Percentiles rank a stretch among this genome's conserved stretches.
Evolutionary conservation across 1,140 invertebrate species (phyloP).

Genomic region (Zaprionus gabonicus): DNA sequence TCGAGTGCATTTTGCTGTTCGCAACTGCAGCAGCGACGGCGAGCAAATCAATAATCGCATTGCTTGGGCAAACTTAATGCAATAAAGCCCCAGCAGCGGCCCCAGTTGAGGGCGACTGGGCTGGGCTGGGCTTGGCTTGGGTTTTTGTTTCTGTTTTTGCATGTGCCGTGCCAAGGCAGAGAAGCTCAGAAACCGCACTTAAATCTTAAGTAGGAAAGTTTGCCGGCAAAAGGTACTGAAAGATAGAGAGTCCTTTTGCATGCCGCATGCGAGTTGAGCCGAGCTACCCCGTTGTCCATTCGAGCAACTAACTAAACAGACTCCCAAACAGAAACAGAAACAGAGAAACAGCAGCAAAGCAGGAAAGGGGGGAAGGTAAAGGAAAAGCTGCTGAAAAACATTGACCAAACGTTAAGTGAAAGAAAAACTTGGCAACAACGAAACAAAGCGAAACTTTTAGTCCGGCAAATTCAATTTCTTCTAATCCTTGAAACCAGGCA

Average conservation of each 20-base stretch:
- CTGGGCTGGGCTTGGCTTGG: not conserved
- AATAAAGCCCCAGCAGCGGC: slow-evolving; percentile 35
- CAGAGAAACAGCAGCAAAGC: slow-evolving; percentile 18
- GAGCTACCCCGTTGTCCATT: slow-evolving; percentile 39
- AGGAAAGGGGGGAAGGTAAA: slow-evolving; percentile 9
- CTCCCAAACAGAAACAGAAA: slow-evolving; percentile 27
- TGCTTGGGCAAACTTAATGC: slow-evolving; percentile 49
- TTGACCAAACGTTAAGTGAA: slow-evolving; percentile 50
- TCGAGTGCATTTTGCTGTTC: slow-evolving; percentile 76
- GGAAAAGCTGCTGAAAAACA: slow-evolving; percentile 17
- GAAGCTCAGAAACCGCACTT: slow-evolving; percentile 42
- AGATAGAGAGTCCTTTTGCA: slow-evolving; percentile 21
- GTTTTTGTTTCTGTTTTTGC: slow-evolving; percentile 51
- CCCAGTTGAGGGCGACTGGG: slow-evolving; percentile 28
- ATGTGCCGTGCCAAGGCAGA: slow-evolving; percentile 11
- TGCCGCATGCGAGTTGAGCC: not conserved
- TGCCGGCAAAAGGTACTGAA: slow-evolving; percentile 31
- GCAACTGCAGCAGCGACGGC: slow-evolving; percentile 26
- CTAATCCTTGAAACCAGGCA: slow-evolving; percentile 49
- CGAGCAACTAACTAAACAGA: slow-evolving; percentile 68
- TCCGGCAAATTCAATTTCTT: slow-evolving; percentile 68
- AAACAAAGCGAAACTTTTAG: slow-evolving; percentile 25
- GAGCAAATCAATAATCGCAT: slow-evolving; percentile 75
- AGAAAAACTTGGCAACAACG: slow-evolving; percentile 63
- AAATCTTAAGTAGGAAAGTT: slow-evolving; percentile 73